Evolutionary conservation across 2,888 invertebrate species (phyloP).

Genomic region (Tetheella fluctuosa): DNA sequence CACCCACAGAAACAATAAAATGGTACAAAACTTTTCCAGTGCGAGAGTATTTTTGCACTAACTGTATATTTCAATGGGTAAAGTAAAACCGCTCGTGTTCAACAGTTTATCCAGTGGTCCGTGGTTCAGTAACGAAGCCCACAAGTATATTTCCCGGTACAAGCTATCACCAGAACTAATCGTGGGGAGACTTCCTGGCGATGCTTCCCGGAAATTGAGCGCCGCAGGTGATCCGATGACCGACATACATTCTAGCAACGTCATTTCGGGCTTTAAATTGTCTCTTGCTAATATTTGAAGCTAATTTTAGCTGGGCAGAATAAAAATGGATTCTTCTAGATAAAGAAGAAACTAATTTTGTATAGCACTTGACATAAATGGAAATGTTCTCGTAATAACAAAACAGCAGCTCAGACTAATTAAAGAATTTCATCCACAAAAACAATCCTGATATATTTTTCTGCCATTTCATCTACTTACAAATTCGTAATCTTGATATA

Average conservation of each 20-base stretch:
- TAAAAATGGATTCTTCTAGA: too few relatives aligned
- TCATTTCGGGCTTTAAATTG: conserved; percentile 15
- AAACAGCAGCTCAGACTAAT: background rate
- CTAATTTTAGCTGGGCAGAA: background rate
- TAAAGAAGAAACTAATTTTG: too few relatives aligned
- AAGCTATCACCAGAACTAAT: conserved; percentile 25
- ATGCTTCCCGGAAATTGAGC: conserved; percentile 58
- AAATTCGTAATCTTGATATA: too few relatives aligned
- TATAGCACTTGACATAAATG: background rate
- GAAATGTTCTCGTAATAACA: background rate
- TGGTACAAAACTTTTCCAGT: background rate
- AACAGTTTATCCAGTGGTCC: conserved; percentile 10
- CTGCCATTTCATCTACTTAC: too few relatives aligned
- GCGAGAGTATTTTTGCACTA: background rate
- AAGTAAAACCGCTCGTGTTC: background rate
- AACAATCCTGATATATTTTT: too few relatives aligned
- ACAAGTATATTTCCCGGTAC: conserved; percentile 20
- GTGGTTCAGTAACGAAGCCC: background rate
- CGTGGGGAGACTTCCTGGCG: conserved; percentile 46
- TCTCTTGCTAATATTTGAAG: conserved; percentile 39
- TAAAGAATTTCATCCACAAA: too few relatives aligned
- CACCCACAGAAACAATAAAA: background rate
- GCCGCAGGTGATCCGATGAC: conserved; percentile 44
- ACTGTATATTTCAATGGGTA: conserved; percentile 1
- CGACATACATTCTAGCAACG: conserved; percentile 18